Base-by-base conservation (phyloP, 1,140 invertebrate genomes). In the Drosophila truncata region DNA sequence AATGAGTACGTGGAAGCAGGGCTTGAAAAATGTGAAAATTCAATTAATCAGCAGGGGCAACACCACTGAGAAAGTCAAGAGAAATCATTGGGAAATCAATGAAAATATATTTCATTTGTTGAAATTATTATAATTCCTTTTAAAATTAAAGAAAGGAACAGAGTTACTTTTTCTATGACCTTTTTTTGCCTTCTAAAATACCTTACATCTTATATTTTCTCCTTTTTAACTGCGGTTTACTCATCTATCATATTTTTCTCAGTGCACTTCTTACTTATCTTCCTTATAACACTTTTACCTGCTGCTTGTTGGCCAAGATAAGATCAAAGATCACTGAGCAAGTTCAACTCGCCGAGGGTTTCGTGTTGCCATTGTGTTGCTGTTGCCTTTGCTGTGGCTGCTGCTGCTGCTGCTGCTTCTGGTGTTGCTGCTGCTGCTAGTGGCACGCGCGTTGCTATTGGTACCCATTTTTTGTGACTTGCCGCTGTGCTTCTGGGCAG, bases 321-420 rank as follows among this genome's bases (percentile, higher is more conserved):
- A 86, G 82, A 85, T 85, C 82, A 82, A 82, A 84, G 77, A 84
- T 86, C 82, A 87, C 60, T 75, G 49, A 66, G 73, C 61, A 58
- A 65, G 73, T 66, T 76, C 52, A 76, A 41, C 62, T 52, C 25
- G 18, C 20, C 37, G 62, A 70, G 27, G 66, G 60, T 52, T 76
- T 74, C 72, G 61, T 63, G 39, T 64, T 57, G 70, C 44, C 60
- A 75, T 74, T 76, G 73, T 71, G 66, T 73, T 72, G 72, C 29
- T 37, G 20, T 25, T 74, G 59, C 29, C 31, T 16, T 25, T 74
- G 59, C 20, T n/a, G 23, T 10, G 25, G 52, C 6, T 14, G 41
- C 20, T 42, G 44, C 35, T 25, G 52, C 29, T 27, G 52, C 27
- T 58, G 13, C 23, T 58, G 52, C 54, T 20, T 31, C 20, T 41